A percentile compares a stretch with the other conserved stretches of the same genome.
phyloP scores from a whole-genome alignment of 2,888 invertebrate genomes.

The Diadegma fenestrale region DNA sequence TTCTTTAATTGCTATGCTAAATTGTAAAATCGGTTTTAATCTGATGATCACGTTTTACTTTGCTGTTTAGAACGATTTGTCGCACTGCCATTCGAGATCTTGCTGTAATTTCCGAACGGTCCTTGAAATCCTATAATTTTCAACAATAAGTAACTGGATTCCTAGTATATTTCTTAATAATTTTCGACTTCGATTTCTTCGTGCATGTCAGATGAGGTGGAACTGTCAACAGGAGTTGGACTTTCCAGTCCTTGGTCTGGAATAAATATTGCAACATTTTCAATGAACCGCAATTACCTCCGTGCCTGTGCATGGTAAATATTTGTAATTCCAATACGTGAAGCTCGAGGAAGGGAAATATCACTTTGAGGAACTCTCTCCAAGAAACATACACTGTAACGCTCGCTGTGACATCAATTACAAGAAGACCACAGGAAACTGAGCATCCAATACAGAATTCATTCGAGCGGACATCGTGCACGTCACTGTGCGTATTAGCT shows the following conservation, averaged over 20 bases:
- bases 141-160: no score
- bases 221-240: neutral
- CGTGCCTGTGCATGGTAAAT: neutral
- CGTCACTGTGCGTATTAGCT: neutral
- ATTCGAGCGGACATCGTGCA: neutral
- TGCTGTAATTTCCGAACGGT: no score
- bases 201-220: neutral
- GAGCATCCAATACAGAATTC: neutral
- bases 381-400: no score
- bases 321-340: conserved; percentile 47
- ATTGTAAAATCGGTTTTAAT: no score
- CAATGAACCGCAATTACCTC: neutral
- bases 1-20: no score
- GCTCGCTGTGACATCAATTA: neutral
- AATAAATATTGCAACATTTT: neutral
- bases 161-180: no score
- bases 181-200: no score
- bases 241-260: neutral
- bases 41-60: no score
- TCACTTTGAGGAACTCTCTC: conserved; percentile 8
- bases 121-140: no score
- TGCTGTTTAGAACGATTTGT: no score
- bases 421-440: neutral
- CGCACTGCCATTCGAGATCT: no score
- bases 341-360: conserved; percentile 30